Evolutionary conservation across 2,113 vertebrate species (phyloP).

Genomic region (Misgurnus anguillicaudatus): DNA sequence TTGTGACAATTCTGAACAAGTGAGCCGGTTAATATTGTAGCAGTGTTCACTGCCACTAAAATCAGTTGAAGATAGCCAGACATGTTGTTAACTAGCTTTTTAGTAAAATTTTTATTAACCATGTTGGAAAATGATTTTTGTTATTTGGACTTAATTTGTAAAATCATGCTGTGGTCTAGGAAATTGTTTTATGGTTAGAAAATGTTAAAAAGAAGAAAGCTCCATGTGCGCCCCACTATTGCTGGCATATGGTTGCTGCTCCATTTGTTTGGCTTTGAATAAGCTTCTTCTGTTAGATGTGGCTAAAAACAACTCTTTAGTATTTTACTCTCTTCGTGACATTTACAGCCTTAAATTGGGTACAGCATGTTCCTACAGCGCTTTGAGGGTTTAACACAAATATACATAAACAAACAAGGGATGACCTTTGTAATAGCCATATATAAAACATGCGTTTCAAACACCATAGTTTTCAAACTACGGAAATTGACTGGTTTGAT

Average conservation of each 20-base stretch:
- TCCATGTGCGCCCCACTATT: neutral
- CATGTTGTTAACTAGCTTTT: neutral
- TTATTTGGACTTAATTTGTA: slow-evolving; percentile 8
- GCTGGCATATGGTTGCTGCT: neutral
- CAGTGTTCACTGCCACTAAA: neutral
- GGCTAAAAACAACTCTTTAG: neutral
- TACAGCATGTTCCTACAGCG: slow-evolving; percentile 27
- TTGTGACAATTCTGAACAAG: neutral
- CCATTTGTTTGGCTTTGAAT: slow-evolving; percentile 17
- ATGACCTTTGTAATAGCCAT: neutral
- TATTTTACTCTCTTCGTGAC: slow-evolving; percentile 5
- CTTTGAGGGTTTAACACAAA: slow-evolving; percentile 17
- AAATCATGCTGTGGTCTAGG: neutral
- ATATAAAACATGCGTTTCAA: neutral
- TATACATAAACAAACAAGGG: neutral
- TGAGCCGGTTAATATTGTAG: neutral
- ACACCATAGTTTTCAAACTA: too few relatives aligned
- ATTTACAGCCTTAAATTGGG: neutral
- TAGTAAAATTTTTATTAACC: neutral
- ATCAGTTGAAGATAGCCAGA: slow-evolving; percentile 23
- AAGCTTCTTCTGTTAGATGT: slow-evolving; percentile 20
- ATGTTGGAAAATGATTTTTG: neutral
- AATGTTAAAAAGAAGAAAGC: slow-evolving; percentile 20
- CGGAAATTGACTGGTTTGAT: too few relatives aligned
- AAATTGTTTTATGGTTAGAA: slow-evolving; percentile 5